Evolutionary conservation across 2,113 vertebrate genomes (phyloP), one percentile per base, ranked within the genome.

Genomic region (Henicopernis longicauda): DNA sequence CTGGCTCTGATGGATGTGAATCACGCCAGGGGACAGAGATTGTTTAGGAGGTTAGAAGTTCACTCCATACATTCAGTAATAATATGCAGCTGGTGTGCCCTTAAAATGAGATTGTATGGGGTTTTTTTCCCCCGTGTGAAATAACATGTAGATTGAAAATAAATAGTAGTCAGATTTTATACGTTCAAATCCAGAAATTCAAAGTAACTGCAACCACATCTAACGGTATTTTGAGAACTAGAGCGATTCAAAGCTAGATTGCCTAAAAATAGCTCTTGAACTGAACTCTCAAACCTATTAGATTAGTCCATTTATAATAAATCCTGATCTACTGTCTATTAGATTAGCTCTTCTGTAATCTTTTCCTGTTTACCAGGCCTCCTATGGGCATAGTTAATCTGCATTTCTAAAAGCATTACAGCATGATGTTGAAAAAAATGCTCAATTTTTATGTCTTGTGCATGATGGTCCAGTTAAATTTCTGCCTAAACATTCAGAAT

Each of bases 21-120:
- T 95, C 86, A 49, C 13, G 10, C 89, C 77, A 90, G 80, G 89
- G 65, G 93, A 92, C 72, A 78, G 57, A 72, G 89, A 76, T 87
- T 93, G 77, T 97, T 95, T 87, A 50, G 78, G 54, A 85, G 93
- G 86, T 94, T 90, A 96, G 86, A 89, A 94, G 94, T 97, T 97
- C 94, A 89, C 36, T 81, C 65, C 54, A 17, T 95, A 45, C 34
- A 36, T 96, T 65, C 81, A 27, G 36, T 89, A 95, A 96, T 84
- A 92, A 57, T 62, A 65, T 26, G 7, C 86, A 91, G 77, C 83
- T 95, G 81, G 42, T 77, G 38, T 85, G 58, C 62, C 86, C 77
- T 85, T 81, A 72, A 74, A 65, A 63, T 81, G 49, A 55, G 11
- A 61, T 34, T 32, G 22, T 49, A 22, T 79, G 81, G 50, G 52